These are phyloP conservation scores for Armadillidium nasatum DNA, from an alignment of 1,140 invertebrate genomes.

Conservation along the genomic window DNA sequence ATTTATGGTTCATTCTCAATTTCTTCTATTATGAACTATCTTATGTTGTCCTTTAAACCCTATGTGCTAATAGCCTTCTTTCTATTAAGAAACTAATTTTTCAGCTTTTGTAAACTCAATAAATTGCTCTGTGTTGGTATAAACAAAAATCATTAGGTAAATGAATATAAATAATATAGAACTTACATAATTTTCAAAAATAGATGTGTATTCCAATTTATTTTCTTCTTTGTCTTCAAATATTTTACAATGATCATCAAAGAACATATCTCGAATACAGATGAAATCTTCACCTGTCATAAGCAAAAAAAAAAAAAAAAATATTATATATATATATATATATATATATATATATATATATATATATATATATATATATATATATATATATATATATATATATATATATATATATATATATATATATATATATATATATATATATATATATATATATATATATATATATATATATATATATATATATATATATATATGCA, in stretches of 20 bases:
- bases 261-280: not conserved
- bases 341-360: not conserved
- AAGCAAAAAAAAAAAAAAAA: no score
- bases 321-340: not conserved
- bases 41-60: no score
- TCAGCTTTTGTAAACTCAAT: no score
- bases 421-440: not conserved
- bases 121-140: no score
- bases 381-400: not conserved
- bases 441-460: not conserved
- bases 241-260: not conserved
- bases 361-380: not conserved
- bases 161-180: no score
- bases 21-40: no score
- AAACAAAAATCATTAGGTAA: no score
- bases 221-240: not conserved
- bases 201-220: not conserved
- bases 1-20: no score
- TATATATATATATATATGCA: not conserved
- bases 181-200: constrained; percentile 9
- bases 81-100: no score
- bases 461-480: not conserved
- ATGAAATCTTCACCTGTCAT: not conserved
- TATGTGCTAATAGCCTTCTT: no score
- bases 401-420: not conserved